Conservation (phyloP, 2,797 vertebrate genomes). For the Carduelis carduelis region DNA sequence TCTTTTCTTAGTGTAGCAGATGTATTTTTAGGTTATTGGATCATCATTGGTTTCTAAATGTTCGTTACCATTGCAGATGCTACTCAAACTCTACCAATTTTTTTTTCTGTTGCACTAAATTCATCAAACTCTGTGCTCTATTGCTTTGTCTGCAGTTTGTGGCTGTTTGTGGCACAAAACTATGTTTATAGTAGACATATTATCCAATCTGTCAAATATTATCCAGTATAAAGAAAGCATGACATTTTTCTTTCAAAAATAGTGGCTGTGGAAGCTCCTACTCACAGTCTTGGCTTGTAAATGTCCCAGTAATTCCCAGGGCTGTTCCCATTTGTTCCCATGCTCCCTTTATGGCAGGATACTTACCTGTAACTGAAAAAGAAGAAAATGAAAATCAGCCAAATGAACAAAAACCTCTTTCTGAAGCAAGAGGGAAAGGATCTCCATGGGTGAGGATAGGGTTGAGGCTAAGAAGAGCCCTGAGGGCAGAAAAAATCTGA, state of each 20-base stretch:
- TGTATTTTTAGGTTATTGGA: slow-evolving; percentile 39
- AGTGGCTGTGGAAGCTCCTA: not conserved
- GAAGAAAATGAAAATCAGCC: not conserved
- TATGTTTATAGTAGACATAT: slow-evolving; percentile 10
- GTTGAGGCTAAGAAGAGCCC: not conserved
- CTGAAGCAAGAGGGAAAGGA: not conserved
- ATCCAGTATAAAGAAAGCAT: slow-evolving; percentile 30
- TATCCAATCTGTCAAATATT: slow-evolving; percentile 43
- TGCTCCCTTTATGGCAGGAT: not conserved
- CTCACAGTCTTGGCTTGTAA: not conserved
- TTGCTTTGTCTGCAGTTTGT: slow-evolving; percentile 31
- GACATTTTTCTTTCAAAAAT: slow-evolving; percentile 1
- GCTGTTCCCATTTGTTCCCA: not conserved
- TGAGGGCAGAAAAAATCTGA: not conserved
- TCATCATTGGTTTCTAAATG: slow-evolving; percentile 18
- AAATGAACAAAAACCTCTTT: not conserved
- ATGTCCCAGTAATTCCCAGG: not conserved
- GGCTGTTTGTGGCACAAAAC: slow-evolving; percentile 4
- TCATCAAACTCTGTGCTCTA: not conserved
- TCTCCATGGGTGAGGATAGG: not conserved
- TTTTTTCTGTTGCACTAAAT: not conserved
- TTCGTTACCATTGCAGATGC: slow-evolving; percentile 24
- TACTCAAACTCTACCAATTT: not conserved
- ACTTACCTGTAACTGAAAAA: not conserved
- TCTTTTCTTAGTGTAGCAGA: slow-evolving; percentile 54